A percentile compares a stretch with the other conserved stretches of the same genome.
These are phyloP conservation scores for Pangasius djambal DNA, from an alignment of 2,797 vertebrate genomes.

Conservation along the genomic window DNA sequence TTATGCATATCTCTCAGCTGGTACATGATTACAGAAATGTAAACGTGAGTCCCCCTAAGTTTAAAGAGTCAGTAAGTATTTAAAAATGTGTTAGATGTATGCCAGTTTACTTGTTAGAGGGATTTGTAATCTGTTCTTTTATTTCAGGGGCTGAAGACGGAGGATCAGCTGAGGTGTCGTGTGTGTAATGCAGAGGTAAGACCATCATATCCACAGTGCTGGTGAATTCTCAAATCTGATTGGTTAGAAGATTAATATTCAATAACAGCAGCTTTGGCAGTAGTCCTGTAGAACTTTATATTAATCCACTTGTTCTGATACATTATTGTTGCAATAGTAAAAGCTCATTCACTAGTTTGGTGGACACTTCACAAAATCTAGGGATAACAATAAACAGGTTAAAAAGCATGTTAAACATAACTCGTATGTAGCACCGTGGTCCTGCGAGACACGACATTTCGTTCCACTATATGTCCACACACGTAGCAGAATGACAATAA, in stretches of 20 bases:
- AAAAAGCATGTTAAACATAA: neutral
- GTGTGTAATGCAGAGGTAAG: slow-evolving; percentile 74
- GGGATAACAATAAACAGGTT: neutral
- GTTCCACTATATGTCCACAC: no score
- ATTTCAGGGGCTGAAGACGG: slow-evolving; percentile 66
- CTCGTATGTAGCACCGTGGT: no score
- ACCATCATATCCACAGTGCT: neutral
- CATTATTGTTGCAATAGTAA: neutral
- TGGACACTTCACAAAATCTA: no score
- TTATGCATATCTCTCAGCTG: neutral
- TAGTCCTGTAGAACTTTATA: neutral
- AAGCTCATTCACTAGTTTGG: neutral
- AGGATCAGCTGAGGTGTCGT: slow-evolving; percentile 62
- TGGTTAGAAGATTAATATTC: neutral
- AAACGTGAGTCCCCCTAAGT: neutral
- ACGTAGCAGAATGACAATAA: no score
- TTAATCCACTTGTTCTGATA: neutral
- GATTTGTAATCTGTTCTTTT: neutral
- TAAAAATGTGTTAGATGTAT: neutral
- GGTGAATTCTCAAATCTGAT: neutral
- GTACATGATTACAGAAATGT: neutral
- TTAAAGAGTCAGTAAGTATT: neutral
- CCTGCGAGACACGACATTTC: no score
- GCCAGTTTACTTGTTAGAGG: neutral
- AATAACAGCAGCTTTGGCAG: neutral